Evolutionary conservation across 2,113 vertebrate genomes (phyloP), one percentile per base, ranked within the genome.

Genomic region (Colistium nudipinnis): DNA sequence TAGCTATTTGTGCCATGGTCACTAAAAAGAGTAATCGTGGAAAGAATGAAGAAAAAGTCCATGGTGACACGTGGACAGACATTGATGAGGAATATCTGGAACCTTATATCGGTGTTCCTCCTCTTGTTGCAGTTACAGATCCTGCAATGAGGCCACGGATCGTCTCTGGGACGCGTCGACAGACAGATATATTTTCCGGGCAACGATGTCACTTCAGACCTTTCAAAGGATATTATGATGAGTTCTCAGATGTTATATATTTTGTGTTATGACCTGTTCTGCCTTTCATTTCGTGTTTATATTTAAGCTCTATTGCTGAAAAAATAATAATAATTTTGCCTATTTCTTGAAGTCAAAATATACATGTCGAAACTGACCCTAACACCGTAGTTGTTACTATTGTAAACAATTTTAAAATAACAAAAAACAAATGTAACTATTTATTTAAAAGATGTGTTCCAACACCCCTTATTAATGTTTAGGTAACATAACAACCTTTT

Each of bases 271-370:
- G 33, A 43, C 11, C 44, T 47, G 44, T 22, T 20, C 22, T 22
- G 44, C 44, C 24, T 47, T 22, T 19, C 44, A 22, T 10, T 48
- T 65, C 43, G 27, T 25, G 22, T 19, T 44, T 36, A 43, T 44
- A 0, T 65, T n/a, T 27, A 12, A 43, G n/a, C n/a, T 36, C 49
- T 9, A 47, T 19, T 19, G 41, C 39, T 41, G 47, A 51, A 57
- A 68, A 36, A n/a, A n/a, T n/a, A 38, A 43, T 33, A 30, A 54
- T 44, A 9, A 24, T 51, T 49, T 63, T 63, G 44, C 56, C 56
- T 60, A 43, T 60, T 51, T 70, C 45, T 17, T 45, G 11, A n/a
- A n/a, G 4, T 19, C 52, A 52, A 61, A 28, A 38, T 38, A 27
- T 38, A 13, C 43, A 19, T 9, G 36, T 71, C 39, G 7, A 39